Evolutionary conservation across 2,888 invertebrate genomes (phyloP), one percentile per base, ranked within the genome.

Genomic region (Steinernema scapterisci): DNA sequence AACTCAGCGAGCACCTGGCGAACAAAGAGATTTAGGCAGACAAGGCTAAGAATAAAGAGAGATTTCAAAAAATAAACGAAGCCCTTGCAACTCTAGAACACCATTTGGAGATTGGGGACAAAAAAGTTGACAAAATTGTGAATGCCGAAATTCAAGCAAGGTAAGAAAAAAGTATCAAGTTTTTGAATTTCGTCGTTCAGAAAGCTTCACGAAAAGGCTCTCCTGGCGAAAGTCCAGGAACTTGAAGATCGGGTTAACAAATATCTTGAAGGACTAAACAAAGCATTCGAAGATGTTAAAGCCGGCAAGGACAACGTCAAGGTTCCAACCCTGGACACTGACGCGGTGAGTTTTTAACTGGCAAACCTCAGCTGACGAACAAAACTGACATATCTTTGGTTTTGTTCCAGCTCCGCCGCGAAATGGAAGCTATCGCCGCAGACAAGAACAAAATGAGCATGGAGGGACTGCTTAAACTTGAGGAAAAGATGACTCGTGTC

Each of bases 401-500:
- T n/a, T n/a, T n/a, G n/a, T n/a, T 85, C 71, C 72, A 86, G 86
- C 75, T 87, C 6, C 81, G 86, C 0, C 81, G 86, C 7, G 87
- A 87, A 51, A 87, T 87, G 86, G 86, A 86, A 63, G 82, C 83
- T 0, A 86, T 87, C 13, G 80, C 86, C 5, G 83, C 86, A 2
- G 87, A 87, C 73, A 87, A 87, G 76, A 86, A 85, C 79, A 87
- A 87, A 71, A 73, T 87, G 73, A 84, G 82, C 56, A 87, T 87
- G 87, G 86, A 87, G 70, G 87, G 87, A 1, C 75, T 87, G 38
- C 73, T 87, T 63, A 86, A 85, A 71, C 54, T 87, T 48, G 87
- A 87, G 75, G 87, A 87, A 78, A 87, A 85, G 74, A 85, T 87
- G 78, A 80, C 80, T 11, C 73, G 84, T 21, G 85, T 87, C 9